Evolutionary conservation across 2,797 vertebrate genomes (phyloP).

Genomic region (Mionectes olivaceus): DNA sequence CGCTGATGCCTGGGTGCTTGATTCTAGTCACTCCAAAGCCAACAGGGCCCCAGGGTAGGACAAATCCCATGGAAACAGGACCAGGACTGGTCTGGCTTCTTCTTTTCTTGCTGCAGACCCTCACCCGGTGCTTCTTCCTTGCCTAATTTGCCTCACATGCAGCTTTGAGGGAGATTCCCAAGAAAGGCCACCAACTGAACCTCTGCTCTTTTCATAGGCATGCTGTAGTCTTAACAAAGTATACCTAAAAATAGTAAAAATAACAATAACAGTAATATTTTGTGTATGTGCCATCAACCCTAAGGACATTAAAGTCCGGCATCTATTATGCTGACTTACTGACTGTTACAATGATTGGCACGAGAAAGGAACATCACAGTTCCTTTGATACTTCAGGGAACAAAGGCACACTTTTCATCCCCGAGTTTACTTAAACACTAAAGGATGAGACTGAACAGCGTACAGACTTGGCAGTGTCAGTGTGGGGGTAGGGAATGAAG

Average conservation of each 20-base stretch:
- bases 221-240: neutral
- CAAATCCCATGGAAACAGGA: neutral
- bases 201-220: neutral
- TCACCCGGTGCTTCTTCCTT: neutral
- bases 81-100: neutral
- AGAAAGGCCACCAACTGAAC: neutral
- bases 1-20: neutral
- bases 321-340: slow-evolving; percentile 23
- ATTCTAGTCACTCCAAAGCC: neutral
- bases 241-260: slow-evolving; percentile 58
- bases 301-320: neutral
- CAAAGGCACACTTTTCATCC: slow-evolving; percentile 45
- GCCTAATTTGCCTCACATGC: neutral
- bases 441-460: slow-evolving; percentile 18
- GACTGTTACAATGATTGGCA: slow-evolving; percentile 7
- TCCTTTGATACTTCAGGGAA: slow-evolving; percentile 55
- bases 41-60: neutral
- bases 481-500: neutral
- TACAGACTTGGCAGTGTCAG: neutral
- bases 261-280: slow-evolving; percentile 22
- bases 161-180: neutral
- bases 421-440: neutral
- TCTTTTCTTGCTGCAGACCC: neutral
- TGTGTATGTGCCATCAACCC: neutral
- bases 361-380: slow-evolving; percentile 21